phyloP scores from a whole-genome alignment of 30 jellyfish, hydroid and myxozoan genomes.

The Calvadosia cruxmelitensis region DNA sequence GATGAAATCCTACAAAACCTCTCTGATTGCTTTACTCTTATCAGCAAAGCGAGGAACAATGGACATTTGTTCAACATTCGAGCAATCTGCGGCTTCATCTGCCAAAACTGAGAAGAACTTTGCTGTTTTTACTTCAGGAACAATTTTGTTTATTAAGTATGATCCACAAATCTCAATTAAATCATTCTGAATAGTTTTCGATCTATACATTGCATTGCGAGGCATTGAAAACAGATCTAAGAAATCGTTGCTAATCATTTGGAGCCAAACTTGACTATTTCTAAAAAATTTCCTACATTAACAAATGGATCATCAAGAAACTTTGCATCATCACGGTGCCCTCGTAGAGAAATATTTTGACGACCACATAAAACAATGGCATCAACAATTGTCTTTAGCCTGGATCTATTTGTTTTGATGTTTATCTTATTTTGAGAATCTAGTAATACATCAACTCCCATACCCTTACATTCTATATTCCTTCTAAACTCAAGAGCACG shows the following conservation, averaged over 20 bases:
- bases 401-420: neutral
- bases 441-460: neutral
- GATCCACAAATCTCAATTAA: slow-evolving; percentile 23
- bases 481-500: neutral
- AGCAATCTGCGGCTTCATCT: slow-evolving; percentile 31
- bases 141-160: neutral
- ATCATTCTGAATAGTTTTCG: slow-evolving; percentile 37
- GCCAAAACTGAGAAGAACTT: slow-evolving; percentile 24
- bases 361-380: slow-evolving; percentile 39
- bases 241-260: neutral
- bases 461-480: neutral
- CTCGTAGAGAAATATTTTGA: slow-evolving; percentile 26
- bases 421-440: neutral
- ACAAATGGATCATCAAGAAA: neutral
- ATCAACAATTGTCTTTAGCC: slow-evolving; percentile 15
- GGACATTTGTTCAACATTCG: slow-evolving; percentile 34
- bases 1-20: slow-evolving; percentile 7
- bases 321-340: slow-evolving; percentile 5
- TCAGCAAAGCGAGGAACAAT: slow-evolving; percentile 19
- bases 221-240: slow-evolving; percentile 7
- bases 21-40: slow-evolving; percentile 2
- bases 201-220: slow-evolving; percentile 43
- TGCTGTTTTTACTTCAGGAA: slow-evolving; percentile 11
- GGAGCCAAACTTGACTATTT: neutral
- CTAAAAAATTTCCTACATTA: neutral